Base-by-base conservation (phyloP, 23 tunicate species). In the Diplosoma virens region DNA sequence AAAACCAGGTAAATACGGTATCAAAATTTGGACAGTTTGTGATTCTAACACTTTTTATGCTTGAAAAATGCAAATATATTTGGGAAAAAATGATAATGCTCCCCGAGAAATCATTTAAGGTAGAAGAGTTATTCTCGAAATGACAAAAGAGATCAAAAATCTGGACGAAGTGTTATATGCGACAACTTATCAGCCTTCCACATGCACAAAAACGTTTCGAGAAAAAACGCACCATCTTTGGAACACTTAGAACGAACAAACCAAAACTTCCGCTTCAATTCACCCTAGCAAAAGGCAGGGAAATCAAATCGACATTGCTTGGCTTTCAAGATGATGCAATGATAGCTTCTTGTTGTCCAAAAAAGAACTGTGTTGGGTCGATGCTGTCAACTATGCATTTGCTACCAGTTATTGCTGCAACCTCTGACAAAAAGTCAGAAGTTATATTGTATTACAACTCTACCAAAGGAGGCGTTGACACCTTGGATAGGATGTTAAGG, bases 11-110 rank as follows among this genome's bases (percentile, higher is more conserved):
- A 72, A 72, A 33, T 72, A 72, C 30, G 78, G 78, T 7, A 72
- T 72, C 27, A 72, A 72, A 47, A 72, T 72, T 72, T 72, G 78
- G 78, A 37, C 78, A 48, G 48, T 72, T 3, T 72, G 78, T 26
- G 78, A 72, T 11, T 34, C 78, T 37, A 48, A 72, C 61, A 47
- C 78, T 21, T 72, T 37, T 47, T 72, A 21, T 72, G 78, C 78
- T 11, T 72, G 78, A 35, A 72, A 72, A 23, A 72, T 48, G 78
- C 78, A 28, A 72, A 61, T 72, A 16, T 72, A 20, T 24, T 25
- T 20, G 4, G 78, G 47, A 72, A 72, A 72, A 72, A 72, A 72
- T 72, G 7, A 4, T 48, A 28, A 35, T 5, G 78, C 14, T 72
- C 37, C 20, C 27, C 27, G 78, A 72, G 78, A 72, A n/a, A 35